Conservation (phyloP, 1,140 invertebrate species). For the Pomacea maculata region DNA sequence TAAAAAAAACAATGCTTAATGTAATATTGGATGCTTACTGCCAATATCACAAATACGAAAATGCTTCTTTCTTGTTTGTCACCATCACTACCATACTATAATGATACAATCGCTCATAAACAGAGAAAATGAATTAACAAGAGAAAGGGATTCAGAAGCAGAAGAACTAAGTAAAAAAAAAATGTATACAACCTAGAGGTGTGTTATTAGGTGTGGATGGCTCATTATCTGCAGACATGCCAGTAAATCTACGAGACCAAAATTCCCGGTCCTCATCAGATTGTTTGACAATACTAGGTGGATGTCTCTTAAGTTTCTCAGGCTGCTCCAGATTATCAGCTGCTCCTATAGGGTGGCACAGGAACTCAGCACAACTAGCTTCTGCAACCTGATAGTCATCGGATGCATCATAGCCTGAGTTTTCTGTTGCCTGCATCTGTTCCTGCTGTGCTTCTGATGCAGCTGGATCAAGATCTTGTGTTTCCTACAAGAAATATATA, state of each 20-base stretch:
- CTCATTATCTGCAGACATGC: constrained; percentile 28
- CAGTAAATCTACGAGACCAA: constrained; percentile 26
- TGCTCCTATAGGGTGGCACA: not conserved
- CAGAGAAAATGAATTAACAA: not conserved
- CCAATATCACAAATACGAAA: not conserved
- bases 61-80: not conserved
- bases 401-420: not conserved
- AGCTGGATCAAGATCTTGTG: too few relatives aligned
- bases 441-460: constrained; percentile 1
- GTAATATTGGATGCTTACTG: not conserved
- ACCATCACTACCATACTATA: not conserved
- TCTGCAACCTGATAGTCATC: not conserved
- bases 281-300: constrained; percentile 19
- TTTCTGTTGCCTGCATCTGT: constrained; percentile 11
- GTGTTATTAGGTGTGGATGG: constrained; percentile 46
- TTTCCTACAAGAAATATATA: too few relatives aligned
- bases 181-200: constrained; percentile 30
- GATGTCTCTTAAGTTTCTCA: not conserved
- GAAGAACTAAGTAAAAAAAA: not conserved
- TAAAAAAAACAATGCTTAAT: not conserved
- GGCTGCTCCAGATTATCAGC: not conserved
- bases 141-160: not conserved
- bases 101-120: not conserved
- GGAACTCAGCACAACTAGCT: not conserved
- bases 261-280: constrained; percentile 44